These are phyloP conservation scores for Cirrhinus molitorella DNA, from an alignment of 2,797 vertebrate genomes.

Conservation along the genomic window DNA sequence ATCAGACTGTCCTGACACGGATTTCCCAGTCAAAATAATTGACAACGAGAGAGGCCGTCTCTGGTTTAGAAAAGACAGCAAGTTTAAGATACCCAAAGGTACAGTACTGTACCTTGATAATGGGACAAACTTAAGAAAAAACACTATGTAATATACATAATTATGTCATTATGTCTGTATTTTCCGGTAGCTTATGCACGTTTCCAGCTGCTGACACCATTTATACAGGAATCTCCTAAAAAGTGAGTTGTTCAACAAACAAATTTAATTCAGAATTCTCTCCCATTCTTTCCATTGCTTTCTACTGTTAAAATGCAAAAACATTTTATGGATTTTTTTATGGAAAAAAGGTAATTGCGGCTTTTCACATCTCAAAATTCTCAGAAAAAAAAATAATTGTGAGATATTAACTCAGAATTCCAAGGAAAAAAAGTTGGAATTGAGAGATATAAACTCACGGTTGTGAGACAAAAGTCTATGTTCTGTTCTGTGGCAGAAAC, in stretches of 20 bases:
- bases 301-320: neutral
- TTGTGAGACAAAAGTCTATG: no score
- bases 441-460: neutral
- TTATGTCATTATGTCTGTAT: slow-evolving; percentile 1
- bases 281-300: neutral
- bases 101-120: neutral
- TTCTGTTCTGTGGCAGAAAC: no score
- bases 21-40: slow-evolving; percentile 86
- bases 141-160: no score
- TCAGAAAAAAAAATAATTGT: neutral
- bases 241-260: slow-evolving; percentile 82
- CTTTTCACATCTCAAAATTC: neutral
- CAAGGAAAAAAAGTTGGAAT: no score
- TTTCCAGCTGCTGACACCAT: slow-evolving; percentile 91
- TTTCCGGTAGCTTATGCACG: slow-evolving; percentile 85
- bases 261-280: neutral
- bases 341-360: neutral
- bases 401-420: neutral
- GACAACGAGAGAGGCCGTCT: slow-evolving; percentile 83
- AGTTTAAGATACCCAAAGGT: slow-evolving; percentile 98
- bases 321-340: no score
- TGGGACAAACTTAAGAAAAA: neutral
- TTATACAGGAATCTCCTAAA: slow-evolving; percentile 90
- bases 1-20: slow-evolving; percentile 85
- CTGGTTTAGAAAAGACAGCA: slow-evolving; percentile 96